These are phyloP conservation scores for Halcyon leucocephala DNA, from an alignment of 2,797 vertebrate genomes.

Conservation along the genomic window DNA sequence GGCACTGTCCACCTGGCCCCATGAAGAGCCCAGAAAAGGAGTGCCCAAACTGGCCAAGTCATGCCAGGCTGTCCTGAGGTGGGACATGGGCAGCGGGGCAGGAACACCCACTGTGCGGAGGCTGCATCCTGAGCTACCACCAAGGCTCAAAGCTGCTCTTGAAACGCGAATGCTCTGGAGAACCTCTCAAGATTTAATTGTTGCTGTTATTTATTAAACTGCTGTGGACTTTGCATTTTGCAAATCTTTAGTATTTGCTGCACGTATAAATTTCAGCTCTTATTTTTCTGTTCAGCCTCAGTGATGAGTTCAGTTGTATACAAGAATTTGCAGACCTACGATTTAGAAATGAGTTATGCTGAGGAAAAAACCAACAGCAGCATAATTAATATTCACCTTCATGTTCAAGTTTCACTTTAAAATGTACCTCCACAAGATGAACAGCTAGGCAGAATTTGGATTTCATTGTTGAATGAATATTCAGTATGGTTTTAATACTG, in stretches of 20 bases:
- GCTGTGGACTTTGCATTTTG: neutral
- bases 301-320: neutral
- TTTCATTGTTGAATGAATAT: slow-evolving; percentile 53
- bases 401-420: slow-evolving; percentile 25
- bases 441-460: slow-evolving; percentile 18
- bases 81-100: too few species aligned
- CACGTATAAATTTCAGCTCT: neutral
- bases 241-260: neutral
- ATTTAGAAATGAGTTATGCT: neutral
- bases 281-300: neutral
- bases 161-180: neutral
- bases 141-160: too few species aligned
- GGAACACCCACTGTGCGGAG: fast-evolving
- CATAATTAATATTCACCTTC: slow-evolving; percentile 33
- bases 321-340: neutral
- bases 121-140: neutral
- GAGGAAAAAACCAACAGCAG: neutral
- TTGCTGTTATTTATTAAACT: neutral
- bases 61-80: neutral
- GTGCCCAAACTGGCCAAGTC: fast-evolving
- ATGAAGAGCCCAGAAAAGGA: fast-evolving
- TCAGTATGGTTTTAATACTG: slow-evolving; percentile 9
- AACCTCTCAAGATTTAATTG: neutral
- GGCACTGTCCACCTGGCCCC: fast-evolving
- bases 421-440: neutral